Percentiles rank a stretch among this genome's conserved stretches.
Evolutionary conservation across 1,140 invertebrate species (phyloP).

Genomic region (Lasioglossum baleicum): DNA sequence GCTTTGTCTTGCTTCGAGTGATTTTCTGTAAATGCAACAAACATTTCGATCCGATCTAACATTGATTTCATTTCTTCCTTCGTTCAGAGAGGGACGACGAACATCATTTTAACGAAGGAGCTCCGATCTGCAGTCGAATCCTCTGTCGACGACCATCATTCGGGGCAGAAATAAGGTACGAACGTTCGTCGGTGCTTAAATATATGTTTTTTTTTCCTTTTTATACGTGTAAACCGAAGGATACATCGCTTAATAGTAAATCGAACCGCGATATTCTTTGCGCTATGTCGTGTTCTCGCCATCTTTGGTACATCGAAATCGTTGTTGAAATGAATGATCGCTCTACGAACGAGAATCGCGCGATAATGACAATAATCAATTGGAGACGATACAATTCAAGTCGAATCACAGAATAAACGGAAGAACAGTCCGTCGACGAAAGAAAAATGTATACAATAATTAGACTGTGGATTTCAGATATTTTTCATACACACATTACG

Average conservation of each 20-base stretch:
- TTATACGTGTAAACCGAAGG: conserved; percentile 50
- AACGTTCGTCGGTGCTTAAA: conserved; percentile 44
- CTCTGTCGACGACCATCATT: conserved; percentile 47
- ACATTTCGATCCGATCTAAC: neutral
- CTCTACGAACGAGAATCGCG: too few relatives aligned
- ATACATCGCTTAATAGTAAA: conserved; percentile 52
- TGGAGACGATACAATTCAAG: neutral
- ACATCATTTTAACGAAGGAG: neutral
- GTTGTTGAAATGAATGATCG: conserved; percentile 2
- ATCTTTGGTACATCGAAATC: conserved; percentile 12
- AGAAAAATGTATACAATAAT: too few relatives aligned
- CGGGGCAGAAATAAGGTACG: conserved; percentile 35
- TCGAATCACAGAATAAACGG: neutral
- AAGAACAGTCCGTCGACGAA: neutral
- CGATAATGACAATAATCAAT: too few relatives aligned
- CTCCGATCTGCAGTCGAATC: neutral
- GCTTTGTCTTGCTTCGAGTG: neutral
- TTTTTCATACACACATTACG: too few relatives aligned
- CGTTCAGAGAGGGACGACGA: conserved; percentile 9
- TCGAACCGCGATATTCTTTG: conserved; percentile 23
- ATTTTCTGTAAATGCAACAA: neutral
- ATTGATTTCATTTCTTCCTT: neutral
- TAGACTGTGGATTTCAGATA: too few relatives aligned
- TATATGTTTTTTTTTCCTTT: conserved; percentile 13
- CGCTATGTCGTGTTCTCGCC: neutral